Conservation (phyloP, 2,797 vertebrate species). For the Mormyrus hasselquistii region DNA sequence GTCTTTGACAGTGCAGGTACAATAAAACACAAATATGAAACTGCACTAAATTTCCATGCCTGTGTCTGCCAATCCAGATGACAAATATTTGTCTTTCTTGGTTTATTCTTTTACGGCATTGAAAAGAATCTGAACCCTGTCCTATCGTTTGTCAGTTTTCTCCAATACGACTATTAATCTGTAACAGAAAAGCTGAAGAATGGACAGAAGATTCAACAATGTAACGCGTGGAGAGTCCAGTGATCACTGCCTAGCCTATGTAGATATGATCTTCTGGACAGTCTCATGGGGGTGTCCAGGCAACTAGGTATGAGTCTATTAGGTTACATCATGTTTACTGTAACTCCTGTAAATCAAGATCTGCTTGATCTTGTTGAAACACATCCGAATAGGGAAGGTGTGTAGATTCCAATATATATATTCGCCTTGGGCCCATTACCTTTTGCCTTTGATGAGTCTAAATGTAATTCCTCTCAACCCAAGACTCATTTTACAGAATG, state of each 20-base stretch:
- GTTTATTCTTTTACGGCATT: neutral
- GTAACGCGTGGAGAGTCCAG: neutral
- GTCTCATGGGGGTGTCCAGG: neutral
- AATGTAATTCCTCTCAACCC: neutral
- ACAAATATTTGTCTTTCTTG: neutral
- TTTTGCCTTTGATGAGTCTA: neutral
- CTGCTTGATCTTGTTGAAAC: neutral
- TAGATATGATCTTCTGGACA: neutral
- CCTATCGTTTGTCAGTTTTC: neutral
- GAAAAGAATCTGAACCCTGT: neutral
- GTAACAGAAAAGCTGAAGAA: neutral
- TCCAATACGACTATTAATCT: neutral
- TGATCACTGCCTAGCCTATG: neutral
- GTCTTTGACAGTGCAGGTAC: neutral
- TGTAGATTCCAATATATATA: neutral
- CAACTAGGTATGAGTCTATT: neutral
- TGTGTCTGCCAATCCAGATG: neutral
- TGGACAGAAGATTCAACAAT: neutral
- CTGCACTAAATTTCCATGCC: neutral
- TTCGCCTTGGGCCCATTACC: neutral
- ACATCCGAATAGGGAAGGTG: neutral
- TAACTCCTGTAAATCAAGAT: constrained; percentile 1
- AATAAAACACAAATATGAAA: neutral
- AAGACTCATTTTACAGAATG: neutral
- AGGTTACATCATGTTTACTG: neutral